These are phyloP conservation scores for Myocastor coypus DNA, from an alignment of 2,113 vertebrate species.

Conservation along the genomic window DNA sequence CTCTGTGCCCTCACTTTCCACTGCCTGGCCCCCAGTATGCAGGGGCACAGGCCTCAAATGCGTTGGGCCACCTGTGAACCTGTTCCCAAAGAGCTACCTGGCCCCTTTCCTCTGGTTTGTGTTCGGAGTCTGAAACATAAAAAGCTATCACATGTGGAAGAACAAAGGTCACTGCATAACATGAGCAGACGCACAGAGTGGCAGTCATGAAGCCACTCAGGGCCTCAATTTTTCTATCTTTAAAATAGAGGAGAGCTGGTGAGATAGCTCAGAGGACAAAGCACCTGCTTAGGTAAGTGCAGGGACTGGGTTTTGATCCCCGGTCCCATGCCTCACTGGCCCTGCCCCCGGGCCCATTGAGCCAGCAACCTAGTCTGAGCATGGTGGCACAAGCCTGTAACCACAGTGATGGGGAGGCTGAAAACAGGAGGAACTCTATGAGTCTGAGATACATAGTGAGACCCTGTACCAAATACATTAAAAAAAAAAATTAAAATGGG, in stretches of 20 bases:
- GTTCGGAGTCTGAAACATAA: not conserved
- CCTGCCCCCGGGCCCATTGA: too few relatives aligned
- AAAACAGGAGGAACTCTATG: too few relatives aligned
- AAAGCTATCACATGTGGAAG: not conserved
- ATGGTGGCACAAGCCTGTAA: too few relatives aligned
- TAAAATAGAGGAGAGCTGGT: not conserved
- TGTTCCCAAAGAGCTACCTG: not conserved
- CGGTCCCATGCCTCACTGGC: too few relatives aligned
- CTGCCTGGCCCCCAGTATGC: not conserved
- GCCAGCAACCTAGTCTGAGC: too few relatives aligned
- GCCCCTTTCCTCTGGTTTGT: not conserved
- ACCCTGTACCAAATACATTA: too few relatives aligned
- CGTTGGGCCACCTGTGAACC: fast-evolving
- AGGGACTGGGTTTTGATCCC: too few relatives aligned
- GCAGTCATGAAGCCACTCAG: not conserved
- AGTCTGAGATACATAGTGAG: too few relatives aligned
- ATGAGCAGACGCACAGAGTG: not conserved
- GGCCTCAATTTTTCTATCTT: conserved; percentile 18
- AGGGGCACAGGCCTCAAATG: not conserved
- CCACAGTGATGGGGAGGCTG: too few relatives aligned
- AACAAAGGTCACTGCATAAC: not conserved
- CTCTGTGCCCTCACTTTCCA: conserved; percentile 35
- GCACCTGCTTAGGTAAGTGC: too few relatives aligned
- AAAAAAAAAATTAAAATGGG: not conserved
- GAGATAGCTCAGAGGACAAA: too few relatives aligned